Base-by-base conservation (phyloP, 2,888 invertebrate species). In the Axea sp. region DNA sequence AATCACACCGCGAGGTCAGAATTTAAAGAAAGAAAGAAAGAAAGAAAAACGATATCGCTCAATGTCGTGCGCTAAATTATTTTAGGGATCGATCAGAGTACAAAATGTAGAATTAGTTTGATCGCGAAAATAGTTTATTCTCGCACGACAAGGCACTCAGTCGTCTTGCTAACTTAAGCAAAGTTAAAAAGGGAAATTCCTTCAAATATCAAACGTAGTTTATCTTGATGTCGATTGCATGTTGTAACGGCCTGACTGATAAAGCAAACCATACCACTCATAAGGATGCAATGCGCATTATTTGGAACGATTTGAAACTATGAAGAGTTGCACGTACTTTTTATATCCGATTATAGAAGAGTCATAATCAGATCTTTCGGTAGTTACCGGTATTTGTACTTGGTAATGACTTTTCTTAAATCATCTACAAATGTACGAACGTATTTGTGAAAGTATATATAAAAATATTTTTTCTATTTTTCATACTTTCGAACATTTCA, bases 51-150 rank as follows among this genome's bases (percentile, higher is more conserved):
- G 60, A 35, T n/a, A n/a, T n/a, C n/a, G n/a, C n/a, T 26, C 37
- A 31, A 12, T 5, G 67, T 62, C 81, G 79, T 81, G 81, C 78
- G 79, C 75, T 78, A 78, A 80, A 84, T 83, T 83, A 84, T 83
- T 84, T 83, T 80, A 73, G 77, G 74, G 80, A 79, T 82, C 82
- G 83, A 84, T 78, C 83, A 83, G 81, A 85, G 85, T 85, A 85
- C 84, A 85, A 85, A 85, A 78, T 78, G 81, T 85, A 84, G 84
- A 79, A 83, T 84, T 84, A 85, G 84, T 80, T 85, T 83, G 84
- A 79, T 80, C 79, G 79, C 82, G 78, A 79, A 81, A 82, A 80
- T 83, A 82, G 77, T 84, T 82, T 77, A 77, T 77, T 76, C 75
- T 78, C 78, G 77, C 64, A 71, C 59, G 75, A 73, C 62, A 3